phyloP scores from a whole-genome alignment of 1,140 invertebrate genomes.

The Drosophila seguyi region DNA sequence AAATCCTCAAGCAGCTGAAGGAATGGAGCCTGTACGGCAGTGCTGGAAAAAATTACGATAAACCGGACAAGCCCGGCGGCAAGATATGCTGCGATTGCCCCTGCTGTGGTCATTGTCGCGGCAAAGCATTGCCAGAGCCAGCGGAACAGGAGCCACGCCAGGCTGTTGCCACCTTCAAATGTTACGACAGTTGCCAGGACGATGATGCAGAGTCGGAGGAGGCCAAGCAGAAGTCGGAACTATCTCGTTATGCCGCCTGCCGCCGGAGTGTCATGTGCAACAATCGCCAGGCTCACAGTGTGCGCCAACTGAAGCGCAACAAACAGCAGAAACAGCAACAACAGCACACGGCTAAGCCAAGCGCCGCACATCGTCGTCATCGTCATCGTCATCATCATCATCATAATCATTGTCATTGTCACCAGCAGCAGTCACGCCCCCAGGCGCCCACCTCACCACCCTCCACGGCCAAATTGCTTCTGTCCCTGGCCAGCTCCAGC shows the following conservation, averaged over 20 bases:
- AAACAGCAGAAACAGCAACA: conserved; percentile 55
- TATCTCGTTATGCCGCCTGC: conserved; percentile 56
- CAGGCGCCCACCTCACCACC: conserved; percentile 48
- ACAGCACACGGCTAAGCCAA: conserved; percentile 24
- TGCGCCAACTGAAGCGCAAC: conserved; percentile 78
- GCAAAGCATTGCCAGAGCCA: conserved; percentile 11
- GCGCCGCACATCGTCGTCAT: conserved; percentile 23
- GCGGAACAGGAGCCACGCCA: conserved; percentile 22
- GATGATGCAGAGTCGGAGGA: conserved; percentile 29
- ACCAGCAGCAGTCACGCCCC: conserved; percentile 4
- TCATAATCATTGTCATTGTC: conserved; percentile 14
- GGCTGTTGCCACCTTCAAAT: conserved; percentile 65
- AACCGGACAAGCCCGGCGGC: conserved; percentile 32
- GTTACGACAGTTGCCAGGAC: conserved; percentile 77
- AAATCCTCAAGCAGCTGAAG: conserved; percentile 86
- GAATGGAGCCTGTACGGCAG: conserved; percentile 86
- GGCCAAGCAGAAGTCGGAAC: conserved; percentile 31
- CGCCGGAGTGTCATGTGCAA: conserved; percentile 74
- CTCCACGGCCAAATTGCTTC: conserved; percentile 66
- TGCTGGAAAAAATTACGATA: conserved; percentile 75
- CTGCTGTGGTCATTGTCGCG: conserved; percentile 66
- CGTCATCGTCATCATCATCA: conserved; percentile 26
- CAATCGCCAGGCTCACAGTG: conserved; percentile 71
- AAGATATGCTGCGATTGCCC: conserved; percentile 56
- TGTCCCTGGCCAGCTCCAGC: conserved; percentile 57